Percentiles rank a stretch among this genome's conserved stretches.
These are phyloP conservation scores for Drosophila repletoides DNA, from an alignment of 1,140 invertebrate genomes.

Conservation along the genomic window DNA sequence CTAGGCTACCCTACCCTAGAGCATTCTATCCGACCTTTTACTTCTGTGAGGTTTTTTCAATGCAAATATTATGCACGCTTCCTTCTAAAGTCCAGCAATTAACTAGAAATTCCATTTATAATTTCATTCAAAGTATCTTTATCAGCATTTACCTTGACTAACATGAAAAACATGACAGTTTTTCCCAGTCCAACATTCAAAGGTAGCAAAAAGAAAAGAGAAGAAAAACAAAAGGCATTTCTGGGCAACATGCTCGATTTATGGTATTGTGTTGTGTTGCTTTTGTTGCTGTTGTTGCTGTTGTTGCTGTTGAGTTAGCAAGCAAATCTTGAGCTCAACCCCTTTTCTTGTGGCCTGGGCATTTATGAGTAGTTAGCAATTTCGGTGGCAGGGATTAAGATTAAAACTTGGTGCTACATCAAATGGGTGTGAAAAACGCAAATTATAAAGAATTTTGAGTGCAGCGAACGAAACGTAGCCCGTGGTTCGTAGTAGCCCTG, in stretches of 20 bases:
- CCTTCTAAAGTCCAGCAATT: conserved; percentile 19
- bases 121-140: conserved; percentile 26
- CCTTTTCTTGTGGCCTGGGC: neutral
- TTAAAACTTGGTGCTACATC: conserved; percentile 75
- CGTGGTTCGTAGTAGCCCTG: no score
- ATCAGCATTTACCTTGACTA: conserved; percentile 40
- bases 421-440: conserved; percentile 79
- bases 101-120: conserved; percentile 32
- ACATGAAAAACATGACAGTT: conserved; percentile 71
- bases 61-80: conserved; percentile 21
- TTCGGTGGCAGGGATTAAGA: conserved; percentile 78
- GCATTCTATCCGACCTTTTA: neutral
- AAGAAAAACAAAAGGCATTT: conserved; percentile 41
- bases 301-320: conserved; percentile 6
- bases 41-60: neutral
- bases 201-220: conserved; percentile 3
- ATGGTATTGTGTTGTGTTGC: conserved; percentile 40
- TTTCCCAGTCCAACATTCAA: conserved; percentile 46
- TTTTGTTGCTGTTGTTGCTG: conserved; percentile 1
- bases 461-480: no score
- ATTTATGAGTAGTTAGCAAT: conserved; percentile 70
- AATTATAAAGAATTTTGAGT: conserved; percentile 73
- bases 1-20: no score
- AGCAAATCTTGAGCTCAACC: conserved; percentile 13
- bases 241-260: conserved; percentile 66